A percentile compares a stretch with the other conserved stretches of the same genome.
These are phyloP conservation scores for Caradrina clavipalpis DNA, from an alignment of 2,888 invertebrate species.

Conservation along the genomic window DNA sequence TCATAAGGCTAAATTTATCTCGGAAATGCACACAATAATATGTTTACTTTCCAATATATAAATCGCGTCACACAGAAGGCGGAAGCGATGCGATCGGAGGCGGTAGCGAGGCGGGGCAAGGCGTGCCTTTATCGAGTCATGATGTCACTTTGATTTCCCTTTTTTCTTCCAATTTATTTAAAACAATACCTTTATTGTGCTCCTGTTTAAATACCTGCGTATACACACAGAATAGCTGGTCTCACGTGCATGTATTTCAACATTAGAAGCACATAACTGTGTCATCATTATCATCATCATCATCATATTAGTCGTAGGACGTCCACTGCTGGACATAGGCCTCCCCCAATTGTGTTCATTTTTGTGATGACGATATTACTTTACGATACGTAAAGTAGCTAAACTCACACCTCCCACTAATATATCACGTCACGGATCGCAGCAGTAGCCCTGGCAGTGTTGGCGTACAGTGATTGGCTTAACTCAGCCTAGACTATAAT, in stretches of 20 bases:
- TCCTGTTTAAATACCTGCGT: background rate
- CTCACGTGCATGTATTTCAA: too few relatives aligned
- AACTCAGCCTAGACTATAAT: too few relatives aligned
- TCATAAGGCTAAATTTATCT: conserved; percentile 10
- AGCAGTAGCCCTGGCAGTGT: background rate
- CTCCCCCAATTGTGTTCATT: too few relatives aligned
- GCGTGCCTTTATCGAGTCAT: conserved; percentile 4
- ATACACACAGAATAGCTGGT: too few relatives aligned
- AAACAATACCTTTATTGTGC: background rate
- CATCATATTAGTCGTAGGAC: too few relatives aligned
- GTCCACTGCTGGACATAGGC: too few relatives aligned
- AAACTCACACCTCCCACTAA: too few relatives aligned
- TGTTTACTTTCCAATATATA: conserved; percentile 4
- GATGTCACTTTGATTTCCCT: conserved; percentile 1
- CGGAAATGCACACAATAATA: conserved; percentile 24
- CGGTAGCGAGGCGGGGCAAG: conserved; percentile 6
- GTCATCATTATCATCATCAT: too few relatives aligned
- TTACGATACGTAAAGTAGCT: too few relatives aligned
- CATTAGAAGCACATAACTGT: too few relatives aligned
- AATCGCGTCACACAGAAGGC: background rate
- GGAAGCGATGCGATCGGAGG: conserved; percentile 4
- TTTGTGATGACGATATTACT: too few relatives aligned
- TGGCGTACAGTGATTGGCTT: background rate
- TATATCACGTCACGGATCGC: too few relatives aligned
- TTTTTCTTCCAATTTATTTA: background rate